These are phyloP conservation scores for Aphodius sticticus DNA, from an alignment of 2,888 invertebrate genomes.

Conservation along the genomic window DNA sequence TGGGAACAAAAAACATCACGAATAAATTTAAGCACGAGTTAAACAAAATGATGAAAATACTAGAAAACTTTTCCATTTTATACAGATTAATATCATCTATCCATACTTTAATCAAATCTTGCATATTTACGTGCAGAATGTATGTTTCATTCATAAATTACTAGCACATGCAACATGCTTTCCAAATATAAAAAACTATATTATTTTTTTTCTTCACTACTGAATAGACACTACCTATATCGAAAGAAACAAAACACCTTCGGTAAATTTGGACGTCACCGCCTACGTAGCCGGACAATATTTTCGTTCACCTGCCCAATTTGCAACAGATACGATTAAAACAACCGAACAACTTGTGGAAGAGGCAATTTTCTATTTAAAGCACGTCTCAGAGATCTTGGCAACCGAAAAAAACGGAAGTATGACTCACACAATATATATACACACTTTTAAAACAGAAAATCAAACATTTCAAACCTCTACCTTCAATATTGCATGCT, in stretches of 20 bases:
- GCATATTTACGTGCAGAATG: no score
- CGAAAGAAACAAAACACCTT: background rate
- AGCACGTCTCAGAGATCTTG: background rate
- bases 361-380: background rate
- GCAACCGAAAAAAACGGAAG: background rate
- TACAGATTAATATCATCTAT: no score
- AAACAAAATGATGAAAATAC: no score
- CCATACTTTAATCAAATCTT: no score
- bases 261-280: background rate
- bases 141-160: no score
- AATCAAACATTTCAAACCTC: background rate
- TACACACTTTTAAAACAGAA: background rate
- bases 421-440: background rate
- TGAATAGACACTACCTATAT: background rate
- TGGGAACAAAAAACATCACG: no score
- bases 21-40: no score
- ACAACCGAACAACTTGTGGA: background rate
- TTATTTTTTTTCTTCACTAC: no score
- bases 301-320: background rate
- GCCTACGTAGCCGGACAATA: background rate
- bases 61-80: no score
- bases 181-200: no score
- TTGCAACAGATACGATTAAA: background rate
- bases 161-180: no score
- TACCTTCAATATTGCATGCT: background rate